A percentile compares a stretch with the other conserved stretches of the same genome.
These are phyloP conservation scores for Platalea minor DNA, from an alignment of 2,797 vertebrate genomes.

Conservation along the genomic window DNA sequence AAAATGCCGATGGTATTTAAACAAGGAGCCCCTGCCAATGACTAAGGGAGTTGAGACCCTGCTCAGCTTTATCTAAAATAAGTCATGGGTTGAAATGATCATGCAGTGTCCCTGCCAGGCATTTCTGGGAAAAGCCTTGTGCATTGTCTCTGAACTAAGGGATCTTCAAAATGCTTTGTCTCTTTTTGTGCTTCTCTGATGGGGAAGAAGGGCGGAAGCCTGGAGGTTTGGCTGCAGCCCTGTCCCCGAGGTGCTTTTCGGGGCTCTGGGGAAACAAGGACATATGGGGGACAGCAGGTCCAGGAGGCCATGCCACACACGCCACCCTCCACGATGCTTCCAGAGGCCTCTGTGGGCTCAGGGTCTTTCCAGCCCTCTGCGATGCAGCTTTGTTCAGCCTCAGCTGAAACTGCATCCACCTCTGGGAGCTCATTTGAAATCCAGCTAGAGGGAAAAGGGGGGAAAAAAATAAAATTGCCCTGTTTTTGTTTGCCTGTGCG, in stretches of 20 bases:
- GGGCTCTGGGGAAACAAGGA: not conserved
- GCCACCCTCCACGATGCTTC: not conserved
- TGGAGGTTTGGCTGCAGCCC: not conserved
- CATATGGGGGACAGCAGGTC: accelerated
- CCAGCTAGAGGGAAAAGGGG: not conserved
- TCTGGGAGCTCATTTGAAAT: not conserved
- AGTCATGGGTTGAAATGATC: not conserved
- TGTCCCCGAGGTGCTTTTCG: accelerated
- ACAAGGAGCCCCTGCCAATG: not conserved
- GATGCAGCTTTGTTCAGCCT: not conserved
- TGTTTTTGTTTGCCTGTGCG: not conserved
- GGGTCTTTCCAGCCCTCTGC: not conserved
- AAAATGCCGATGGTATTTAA: not conserved
- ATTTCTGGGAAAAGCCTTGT: not conserved
- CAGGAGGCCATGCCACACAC: not conserved
- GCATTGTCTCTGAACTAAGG: no score
- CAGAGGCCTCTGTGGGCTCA: not conserved
- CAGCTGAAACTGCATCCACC: not conserved
- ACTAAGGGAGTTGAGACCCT: not conserved
- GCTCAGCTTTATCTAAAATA: not conserved
- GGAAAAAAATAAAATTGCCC: not conserved
- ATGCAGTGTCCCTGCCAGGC: not conserved
- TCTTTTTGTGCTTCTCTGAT: not conserved
- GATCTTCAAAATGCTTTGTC: not conserved
- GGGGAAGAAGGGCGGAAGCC: not conserved